Evolutionary conservation across 2,888 invertebrate species (phyloP).

Genomic region (Ennomos quercinarius): DNA sequence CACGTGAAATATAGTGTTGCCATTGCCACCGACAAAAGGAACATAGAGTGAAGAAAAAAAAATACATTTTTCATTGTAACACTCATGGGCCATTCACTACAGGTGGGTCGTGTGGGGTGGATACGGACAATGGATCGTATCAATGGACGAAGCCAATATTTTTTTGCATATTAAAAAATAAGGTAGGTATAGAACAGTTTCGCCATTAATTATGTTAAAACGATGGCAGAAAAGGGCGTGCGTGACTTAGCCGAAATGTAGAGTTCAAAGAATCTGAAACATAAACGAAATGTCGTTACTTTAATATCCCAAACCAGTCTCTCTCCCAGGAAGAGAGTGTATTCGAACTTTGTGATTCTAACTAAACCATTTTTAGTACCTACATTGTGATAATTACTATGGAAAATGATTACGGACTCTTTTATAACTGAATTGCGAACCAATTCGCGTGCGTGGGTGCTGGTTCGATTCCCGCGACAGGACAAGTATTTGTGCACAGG

Average conservation of each 20-base stretch:
- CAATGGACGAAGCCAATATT: conserved; percentile 78
- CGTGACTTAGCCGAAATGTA: conserved; percentile 44
- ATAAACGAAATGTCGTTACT: neutral
- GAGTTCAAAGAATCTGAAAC: conserved; percentile 21
- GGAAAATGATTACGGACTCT: too few species aligned
- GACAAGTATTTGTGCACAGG: too few species aligned
- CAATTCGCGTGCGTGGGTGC: too few species aligned
- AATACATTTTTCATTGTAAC: conserved; percentile 80
- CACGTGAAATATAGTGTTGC: conserved; percentile 83
- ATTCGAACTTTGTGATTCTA: too few species aligned
- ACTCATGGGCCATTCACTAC: conserved; percentile 74
- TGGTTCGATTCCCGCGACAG: too few species aligned
- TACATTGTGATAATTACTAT: too few species aligned
- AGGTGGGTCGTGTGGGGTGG: conserved; percentile 79
- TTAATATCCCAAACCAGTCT: too few species aligned
- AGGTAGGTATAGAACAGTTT: conserved; percentile 57
- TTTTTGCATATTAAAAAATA: conserved; percentile 64
- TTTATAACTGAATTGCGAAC: too few species aligned
- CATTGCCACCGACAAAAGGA: conserved; percentile 82
- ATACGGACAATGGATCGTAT: conserved; percentile 77
- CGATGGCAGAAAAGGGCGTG: conserved; percentile 49
- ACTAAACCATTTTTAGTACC: too few species aligned
- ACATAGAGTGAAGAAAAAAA: conserved; percentile 63
- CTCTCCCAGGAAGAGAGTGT: too few species aligned
- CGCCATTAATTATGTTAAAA: conserved; percentile 72